A percentile compares a stretch with the other conserved stretches of the same genome.
phyloP scores from a whole-genome alignment of 2,888 invertebrate genomes.

The Latrodectus hesperus region DNA sequence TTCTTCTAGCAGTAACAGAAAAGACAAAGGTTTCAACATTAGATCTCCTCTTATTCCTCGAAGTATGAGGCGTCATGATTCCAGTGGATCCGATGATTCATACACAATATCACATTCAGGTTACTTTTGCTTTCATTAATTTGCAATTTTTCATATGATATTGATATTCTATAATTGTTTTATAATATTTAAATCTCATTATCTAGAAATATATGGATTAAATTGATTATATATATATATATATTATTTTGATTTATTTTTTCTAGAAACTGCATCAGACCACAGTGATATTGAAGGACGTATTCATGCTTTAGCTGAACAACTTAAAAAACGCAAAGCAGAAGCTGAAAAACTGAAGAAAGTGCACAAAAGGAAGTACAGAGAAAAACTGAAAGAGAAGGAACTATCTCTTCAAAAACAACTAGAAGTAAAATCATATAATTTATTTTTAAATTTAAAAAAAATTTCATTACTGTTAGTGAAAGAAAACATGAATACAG shows the following conservation, averaged over 20 bases:
- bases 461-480: neutral
- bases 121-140: slow-evolving; percentile 14
- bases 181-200: too few relatives aligned
- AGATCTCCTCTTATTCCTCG: slow-evolving; percentile 68
- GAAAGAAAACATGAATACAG: too few relatives aligned
- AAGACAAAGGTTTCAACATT: slow-evolving; percentile 35
- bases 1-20: slow-evolving; percentile 15
- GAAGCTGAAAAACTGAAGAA: slow-evolving; percentile 77
- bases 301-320: slow-evolving; percentile 77
- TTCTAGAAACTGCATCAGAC: slow-evolving; percentile 77
- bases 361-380: slow-evolving; percentile 75
- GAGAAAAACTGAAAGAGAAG: slow-evolving; percentile 77
- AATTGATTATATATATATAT: too few relatives aligned
- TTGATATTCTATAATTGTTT: too few relatives aligned
- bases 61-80: slow-evolving; percentile 67
- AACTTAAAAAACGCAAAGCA: slow-evolving; percentile 76
- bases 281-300: slow-evolving; percentile 77
- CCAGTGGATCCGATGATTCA: slow-evolving; percentile 73
- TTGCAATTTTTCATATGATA: too few relatives aligned
- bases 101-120: slow-evolving; percentile 72
- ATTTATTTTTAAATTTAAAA: neutral
- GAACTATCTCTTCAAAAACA: slow-evolving; percentile 77
- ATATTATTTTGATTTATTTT: neutral
- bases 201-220: too few relatives aligned
- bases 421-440: slow-evolving; percentile 75